phyloP scores from a whole-genome alignment of 2,113 vertebrate genomes.

The Hystrix cristata region DNA sequence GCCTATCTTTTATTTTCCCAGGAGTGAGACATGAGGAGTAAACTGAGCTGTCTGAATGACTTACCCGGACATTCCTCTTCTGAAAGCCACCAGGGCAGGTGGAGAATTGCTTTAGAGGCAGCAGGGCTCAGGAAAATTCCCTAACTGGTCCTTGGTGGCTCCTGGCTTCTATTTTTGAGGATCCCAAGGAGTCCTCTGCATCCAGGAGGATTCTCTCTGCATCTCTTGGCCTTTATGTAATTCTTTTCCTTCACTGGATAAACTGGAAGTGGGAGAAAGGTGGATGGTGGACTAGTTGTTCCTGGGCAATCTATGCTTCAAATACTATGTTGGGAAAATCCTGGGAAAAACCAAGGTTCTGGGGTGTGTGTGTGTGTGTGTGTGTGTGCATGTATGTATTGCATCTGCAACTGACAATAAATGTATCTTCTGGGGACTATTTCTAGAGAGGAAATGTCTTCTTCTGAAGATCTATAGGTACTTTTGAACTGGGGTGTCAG shows the following conservation, averaged over 20 bases:
- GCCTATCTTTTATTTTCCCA: constrained; percentile 7
- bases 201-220: background rate
- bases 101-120: background rate
- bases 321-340: constrained; percentile 77
- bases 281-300: background rate
- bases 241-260: background rate
- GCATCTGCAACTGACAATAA: constrained; percentile 74
- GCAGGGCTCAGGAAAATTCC: background rate
- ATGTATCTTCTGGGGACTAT: background rate
- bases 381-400: background rate
- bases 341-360: constrained; percentile 64
- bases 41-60: background rate
- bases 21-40: background rate
- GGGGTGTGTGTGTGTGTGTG: background rate
- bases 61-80: background rate
- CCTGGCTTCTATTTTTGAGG: background rate
- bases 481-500: background rate
- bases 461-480: background rate
- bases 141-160: background rate
- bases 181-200: background rate
- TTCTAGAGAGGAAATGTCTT: background rate
- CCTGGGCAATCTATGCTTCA: constrained; percentile 78
- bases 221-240: background rate
- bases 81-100: background rate
- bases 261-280: constrained; percentile 51